Conservation (phyloP, 2,888 invertebrate genomes). For the Lapara coniferarum region DNA sequence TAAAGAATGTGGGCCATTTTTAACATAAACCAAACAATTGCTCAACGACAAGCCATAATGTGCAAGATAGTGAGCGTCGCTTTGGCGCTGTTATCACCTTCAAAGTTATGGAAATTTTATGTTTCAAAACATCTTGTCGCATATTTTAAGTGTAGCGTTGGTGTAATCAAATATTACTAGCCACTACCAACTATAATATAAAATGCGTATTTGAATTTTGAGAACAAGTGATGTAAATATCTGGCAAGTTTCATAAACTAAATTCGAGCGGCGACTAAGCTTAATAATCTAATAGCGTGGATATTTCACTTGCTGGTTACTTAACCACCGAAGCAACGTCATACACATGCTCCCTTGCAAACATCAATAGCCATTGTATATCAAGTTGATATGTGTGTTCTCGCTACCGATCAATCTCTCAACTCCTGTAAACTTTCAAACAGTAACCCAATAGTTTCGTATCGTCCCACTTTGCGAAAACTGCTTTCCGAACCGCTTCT, state of each 20-base stretch:
- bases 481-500: not conserved
- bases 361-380: no score
- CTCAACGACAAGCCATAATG: constrained; percentile 19
- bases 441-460: no score
- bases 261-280: not conserved
- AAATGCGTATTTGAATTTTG: not conserved
- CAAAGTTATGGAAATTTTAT: constrained; percentile 18
- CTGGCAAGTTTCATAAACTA: not conserved
- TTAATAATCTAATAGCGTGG: not conserved
- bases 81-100: constrained; percentile 12
- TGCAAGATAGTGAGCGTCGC: constrained; percentile 14
- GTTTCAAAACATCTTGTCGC: constrained; percentile 28
- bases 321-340: no score
- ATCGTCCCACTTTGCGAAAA: no score
- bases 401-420: not conserved
- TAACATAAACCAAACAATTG: constrained; percentile 23
- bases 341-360: no score
- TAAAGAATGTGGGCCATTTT: constrained; percentile 21
- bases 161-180: not conserved
- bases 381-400: no score
- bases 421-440: not conserved
- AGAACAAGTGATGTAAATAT: not conserved
- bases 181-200: not conserved
- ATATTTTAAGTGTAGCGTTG: constrained; percentile 7
- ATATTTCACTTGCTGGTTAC: not conserved